phyloP scores from a whole-genome alignment of 2,113 vertebrate species.

The Cynoglossus semilaevis region DNA sequence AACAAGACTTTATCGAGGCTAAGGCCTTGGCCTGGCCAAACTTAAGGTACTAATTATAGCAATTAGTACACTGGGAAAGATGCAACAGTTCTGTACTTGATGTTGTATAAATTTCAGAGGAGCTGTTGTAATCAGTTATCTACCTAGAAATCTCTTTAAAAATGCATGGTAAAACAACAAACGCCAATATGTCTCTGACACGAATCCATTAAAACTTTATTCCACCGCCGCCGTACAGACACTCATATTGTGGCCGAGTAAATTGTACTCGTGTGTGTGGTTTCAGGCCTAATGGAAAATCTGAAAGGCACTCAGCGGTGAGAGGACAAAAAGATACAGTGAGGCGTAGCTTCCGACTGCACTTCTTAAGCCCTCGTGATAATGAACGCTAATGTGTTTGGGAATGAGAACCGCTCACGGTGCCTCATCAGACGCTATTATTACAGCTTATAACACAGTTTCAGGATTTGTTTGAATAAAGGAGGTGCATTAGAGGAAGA shows the following conservation, averaged over 20 bases:
- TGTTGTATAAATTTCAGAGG: conserved; percentile 1
- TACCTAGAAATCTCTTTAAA: conserved; percentile 10
- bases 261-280: conserved; percentile 30
- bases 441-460: neutral
- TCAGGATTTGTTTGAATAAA: neutral
- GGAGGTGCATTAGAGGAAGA: neutral
- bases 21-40: too few species aligned
- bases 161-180: conserved; percentile 13
- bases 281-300: conserved; percentile 46
- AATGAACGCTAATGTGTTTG: neutral
- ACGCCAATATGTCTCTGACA: conserved; percentile 39
- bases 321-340: conserved; percentile 26
- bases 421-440: neutral
- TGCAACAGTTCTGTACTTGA: neutral
- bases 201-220: conserved; percentile 57
- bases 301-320: conserved; percentile 19
- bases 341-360: neutral
- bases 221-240: conserved; percentile 22
- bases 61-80: neutral
- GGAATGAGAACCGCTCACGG: neutral
- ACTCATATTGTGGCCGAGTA: conserved; percentile 17
- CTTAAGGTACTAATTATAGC: too few species aligned
- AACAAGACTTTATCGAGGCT: too few species aligned
- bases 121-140: conserved; percentile 8
- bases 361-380: neutral